Evolutionary conservation across 2,888 invertebrate genomes (phyloP), one percentile per base, ranked within the genome.

Genomic region (Xylophagus ater): DNA sequence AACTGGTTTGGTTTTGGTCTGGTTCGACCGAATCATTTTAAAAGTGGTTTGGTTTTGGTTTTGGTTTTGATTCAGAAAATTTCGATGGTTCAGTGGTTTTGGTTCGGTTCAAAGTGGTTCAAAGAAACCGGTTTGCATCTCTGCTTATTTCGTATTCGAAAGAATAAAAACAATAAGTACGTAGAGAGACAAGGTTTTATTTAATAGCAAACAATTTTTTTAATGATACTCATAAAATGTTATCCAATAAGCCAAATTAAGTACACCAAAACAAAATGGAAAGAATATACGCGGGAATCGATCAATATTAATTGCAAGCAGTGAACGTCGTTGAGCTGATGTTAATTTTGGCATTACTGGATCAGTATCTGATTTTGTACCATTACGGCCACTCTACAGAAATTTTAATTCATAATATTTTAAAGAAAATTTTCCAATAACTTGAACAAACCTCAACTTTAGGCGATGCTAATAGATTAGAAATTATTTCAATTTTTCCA

Each of bases 181-280:
- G n/a, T n/a, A n/a, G n/a, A n/a, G n/a, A n/a, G n/a, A n/a, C n/a
- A n/a, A n/a, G n/a, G n/a, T n/a, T n/a, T n/a, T n/a, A n/a, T n/a
- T n/a, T n/a, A n/a, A n/a, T n/a, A n/a, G n/a, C n/a, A n/a, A n/a
- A n/a, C n/a, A n/a, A n/a, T n/a, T n/a, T n/a, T 12, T 55, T 68
- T 73, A 77, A 55, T 77, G 72, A 58, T 78, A 81, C 56, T 80
- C 76, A 40, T 78, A 78, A 60, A 81, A 81, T 56, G 76, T 69
- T 51, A 77, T 73, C 81, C 81, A 81, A 56, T 81, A 81, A 47
- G 76, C 74, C 45, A 70, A 67, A 57, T 81, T 81, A 32, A 81
- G 67, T 41, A 76, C 60, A 41, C 78, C 68, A 53, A 81, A 81
- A 31, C 79, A 66, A 34, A 77, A 69, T 3, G 81, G 81, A 55